These are phyloP conservation scores for Lithophane leautieri DNA, from an alignment of 2,888 invertebrate species.

Conservation along the genomic window DNA sequence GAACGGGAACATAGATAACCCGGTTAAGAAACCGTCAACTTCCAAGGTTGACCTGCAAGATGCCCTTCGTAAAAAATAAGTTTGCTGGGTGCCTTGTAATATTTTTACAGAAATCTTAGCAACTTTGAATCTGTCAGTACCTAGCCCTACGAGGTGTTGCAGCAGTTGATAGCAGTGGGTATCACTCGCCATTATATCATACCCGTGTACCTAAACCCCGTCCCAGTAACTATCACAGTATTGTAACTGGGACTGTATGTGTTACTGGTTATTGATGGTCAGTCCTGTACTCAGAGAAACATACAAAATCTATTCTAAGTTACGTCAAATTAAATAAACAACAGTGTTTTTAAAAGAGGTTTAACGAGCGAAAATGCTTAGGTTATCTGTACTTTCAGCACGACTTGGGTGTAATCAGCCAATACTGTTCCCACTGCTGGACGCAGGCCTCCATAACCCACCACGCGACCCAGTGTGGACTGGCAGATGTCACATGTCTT, in stretches of 20 bases:
- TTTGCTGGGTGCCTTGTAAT: background rate
- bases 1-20: too few species aligned
- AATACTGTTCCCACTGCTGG: too few species aligned
- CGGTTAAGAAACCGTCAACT: background rate
- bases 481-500: too few species aligned
- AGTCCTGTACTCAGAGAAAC: background rate
- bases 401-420: too few species aligned
- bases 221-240: background rate
- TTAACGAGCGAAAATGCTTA: too few species aligned
- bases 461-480: too few species aligned
- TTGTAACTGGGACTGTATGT: background rate
- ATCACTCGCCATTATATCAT: background rate
- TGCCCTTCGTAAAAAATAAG: background rate
- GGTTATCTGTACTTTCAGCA: background rate
- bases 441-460: too few species aligned
- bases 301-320: background rate
- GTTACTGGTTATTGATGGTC: background rate
- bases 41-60: background rate
- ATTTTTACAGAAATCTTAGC: background rate
- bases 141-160: background rate
- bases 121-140: background rate
- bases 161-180: background rate
- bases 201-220: background rate
- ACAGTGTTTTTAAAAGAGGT: too few species aligned
- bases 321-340: background rate